Evolutionary conservation across 2,888 invertebrate genomes (phyloP).

Genomic region (Xanthostigma xanthostigma): DNA sequence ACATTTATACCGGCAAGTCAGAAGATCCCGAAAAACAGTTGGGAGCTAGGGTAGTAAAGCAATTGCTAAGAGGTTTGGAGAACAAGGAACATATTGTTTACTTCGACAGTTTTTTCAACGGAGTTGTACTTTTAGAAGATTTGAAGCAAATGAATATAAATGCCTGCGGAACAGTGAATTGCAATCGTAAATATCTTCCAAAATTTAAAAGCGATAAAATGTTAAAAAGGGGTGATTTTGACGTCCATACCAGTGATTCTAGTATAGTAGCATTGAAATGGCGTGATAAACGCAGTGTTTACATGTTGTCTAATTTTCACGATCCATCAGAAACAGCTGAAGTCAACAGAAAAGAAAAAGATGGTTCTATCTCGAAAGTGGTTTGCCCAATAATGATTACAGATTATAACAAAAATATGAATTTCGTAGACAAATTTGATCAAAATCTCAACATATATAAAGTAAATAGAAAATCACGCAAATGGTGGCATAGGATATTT

Average conservation of each 20-base stretch:
- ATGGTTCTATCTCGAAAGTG: slow-evolving; percentile 13
- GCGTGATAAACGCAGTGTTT: slow-evolving; percentile 17
- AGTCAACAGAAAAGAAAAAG: slow-evolving; percentile 11
- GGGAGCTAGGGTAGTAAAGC: slow-evolving; percentile 15
- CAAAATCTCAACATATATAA: slow-evolving; percentile 14
- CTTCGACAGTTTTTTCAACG: slow-evolving; percentile 19
- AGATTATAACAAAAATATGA: slow-evolving; percentile 18
- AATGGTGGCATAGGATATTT: slow-evolving; percentile 18
- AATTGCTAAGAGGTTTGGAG: slow-evolving; percentile 12
- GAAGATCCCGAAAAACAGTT: slow-evolving; percentile 13
- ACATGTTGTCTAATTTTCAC: slow-evolving; percentile 17
- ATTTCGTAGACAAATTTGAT: slow-evolving; percentile 17
- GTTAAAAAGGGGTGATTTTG: slow-evolving; percentile 15
- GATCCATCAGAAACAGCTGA: slow-evolving; percentile 11
- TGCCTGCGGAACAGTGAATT: slow-evolving; percentile 14
- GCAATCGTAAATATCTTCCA: slow-evolving; percentile 12
- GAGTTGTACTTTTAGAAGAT: slow-evolving; percentile 12
- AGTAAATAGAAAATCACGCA: slow-evolving; percentile 16
- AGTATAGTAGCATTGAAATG: slow-evolving; percentile 15
- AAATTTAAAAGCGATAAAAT: slow-evolving; percentile 10
- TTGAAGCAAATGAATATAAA: slow-evolving; percentile 9
- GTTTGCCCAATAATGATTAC: slow-evolving; percentile 14
- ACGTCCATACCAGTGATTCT: slow-evolving; percentile 12
- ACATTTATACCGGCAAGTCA: slow-evolving; percentile 18
- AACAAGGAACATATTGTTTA: slow-evolving; percentile 15